Evolutionary conservation across 2,797 vertebrate species (phyloP).

Genomic region (Lophius americanus): DNA sequence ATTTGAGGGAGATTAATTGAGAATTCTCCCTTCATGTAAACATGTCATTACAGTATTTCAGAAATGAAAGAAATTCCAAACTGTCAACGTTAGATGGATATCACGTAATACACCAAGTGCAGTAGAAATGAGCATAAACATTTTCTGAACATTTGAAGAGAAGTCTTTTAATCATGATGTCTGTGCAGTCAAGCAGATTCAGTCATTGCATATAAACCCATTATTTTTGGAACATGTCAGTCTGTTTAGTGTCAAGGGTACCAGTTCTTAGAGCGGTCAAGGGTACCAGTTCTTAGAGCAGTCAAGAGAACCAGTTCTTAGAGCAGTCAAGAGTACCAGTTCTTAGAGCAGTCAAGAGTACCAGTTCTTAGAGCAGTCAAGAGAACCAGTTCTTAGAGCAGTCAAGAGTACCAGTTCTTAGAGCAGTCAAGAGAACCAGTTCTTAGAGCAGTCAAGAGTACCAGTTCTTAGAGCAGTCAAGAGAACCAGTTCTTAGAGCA

Average conservation of each 20-base stretch:
- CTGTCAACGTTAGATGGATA: not conserved
- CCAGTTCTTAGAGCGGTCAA: not conserved
- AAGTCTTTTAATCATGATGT: slow-evolving; percentile 1
- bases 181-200: slow-evolving; percentile 6
- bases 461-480: not conserved
- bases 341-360: not conserved
- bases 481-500: not conserved
- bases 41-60: not conserved
- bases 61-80: slow-evolving; percentile 13
- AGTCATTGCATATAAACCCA: not conserved
- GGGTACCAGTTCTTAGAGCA: not conserved
- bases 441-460: not conserved
- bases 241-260: not conserved
- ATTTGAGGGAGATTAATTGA: not conserved
- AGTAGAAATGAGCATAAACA: not conserved
- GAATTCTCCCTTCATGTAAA: slow-evolving; percentile 14
- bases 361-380: not conserved
- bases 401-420: not conserved
- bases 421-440: not conserved
- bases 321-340: not conserved
- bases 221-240: not conserved
- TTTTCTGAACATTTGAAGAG: not conserved
- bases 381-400: not conserved
- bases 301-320: not conserved
- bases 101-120: not conserved